Percentiles rank a stretch among this genome's conserved stretches.
Conservation (phyloP, 2,888 invertebrate species). For the Troides helena region DNA sequence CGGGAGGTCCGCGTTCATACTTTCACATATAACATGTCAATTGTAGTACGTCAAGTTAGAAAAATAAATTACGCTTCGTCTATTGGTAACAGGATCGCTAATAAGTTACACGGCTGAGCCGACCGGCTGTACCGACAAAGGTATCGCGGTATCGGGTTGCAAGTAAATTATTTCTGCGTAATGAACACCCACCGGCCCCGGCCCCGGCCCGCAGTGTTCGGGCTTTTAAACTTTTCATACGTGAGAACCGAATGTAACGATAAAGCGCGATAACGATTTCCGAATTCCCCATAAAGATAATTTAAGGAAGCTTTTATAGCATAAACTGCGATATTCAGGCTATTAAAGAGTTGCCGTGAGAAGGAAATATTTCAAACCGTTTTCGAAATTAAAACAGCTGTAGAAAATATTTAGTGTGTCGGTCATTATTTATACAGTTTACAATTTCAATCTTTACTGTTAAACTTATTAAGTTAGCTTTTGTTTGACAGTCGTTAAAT, state of each 20-base stretch:
- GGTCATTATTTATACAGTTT: neutral
- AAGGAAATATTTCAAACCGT: conserved; percentile 25
- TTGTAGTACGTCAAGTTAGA: conserved; percentile 21
- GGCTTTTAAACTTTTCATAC: conserved; percentile 71
- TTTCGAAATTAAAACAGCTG: conserved; percentile 22
- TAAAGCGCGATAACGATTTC: conserved; percentile 46
- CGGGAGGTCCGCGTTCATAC: conserved; percentile 21
- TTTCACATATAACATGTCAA: conserved; percentile 16
- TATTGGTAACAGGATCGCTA: conserved; percentile 26
- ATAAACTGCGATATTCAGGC: conserved; percentile 34
- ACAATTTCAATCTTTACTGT: conserved; percentile 7
- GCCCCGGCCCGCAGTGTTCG: conserved; percentile 53
- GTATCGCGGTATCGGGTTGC: conserved; percentile 42
- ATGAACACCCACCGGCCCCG: conserved; percentile 47
- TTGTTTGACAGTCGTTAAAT: neutral
- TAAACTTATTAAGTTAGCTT: neutral
- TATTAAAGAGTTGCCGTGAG: conserved; percentile 30
- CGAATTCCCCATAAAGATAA: conserved; percentile 46
- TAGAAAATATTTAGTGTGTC: conserved; percentile 18
- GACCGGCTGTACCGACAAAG: conserved; percentile 24
- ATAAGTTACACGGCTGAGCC: conserved; percentile 9
- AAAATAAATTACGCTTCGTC: conserved; percentile 22
- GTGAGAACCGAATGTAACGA: conserved; percentile 58
- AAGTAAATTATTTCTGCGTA: conserved; percentile 58
- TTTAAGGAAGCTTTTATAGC: conserved; percentile 40